Evolutionary conservation across 2,113 vertebrate species (phyloP), one percentile per base, ranked within the genome.

Genomic region (Percopsis transmontana): DNA sequence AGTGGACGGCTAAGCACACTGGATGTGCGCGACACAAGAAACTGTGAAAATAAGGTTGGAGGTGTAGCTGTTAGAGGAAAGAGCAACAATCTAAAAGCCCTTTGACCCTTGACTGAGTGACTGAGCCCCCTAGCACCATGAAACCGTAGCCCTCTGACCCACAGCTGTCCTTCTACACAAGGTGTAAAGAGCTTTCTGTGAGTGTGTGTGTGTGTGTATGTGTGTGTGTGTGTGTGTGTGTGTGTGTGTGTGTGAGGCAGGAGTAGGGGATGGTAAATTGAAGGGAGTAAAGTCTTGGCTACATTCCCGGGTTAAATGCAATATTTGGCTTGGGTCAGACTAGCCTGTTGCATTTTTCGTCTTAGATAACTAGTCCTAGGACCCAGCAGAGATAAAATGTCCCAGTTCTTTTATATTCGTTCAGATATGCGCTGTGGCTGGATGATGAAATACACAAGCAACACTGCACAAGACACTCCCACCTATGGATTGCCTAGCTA

Each of bases 391-490:
- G 70, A 33, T 68, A 62, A 72, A 72, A n/a, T 47, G 1, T 10
- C 51, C 24, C 10, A 21, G 5, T 24, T 15, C 53, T 16, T 24
- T 40, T 18, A 58, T 5, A 9, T 41, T 15, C 1, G 58, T 68
- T 83, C 51, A 82, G 70, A 54, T 78, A 59, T 52, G 75, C 41
- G 77, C 86, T 84, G 79, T 81, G 62, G 76, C 81, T 85, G 84
- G 87, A 56, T 90, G 88, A 90, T 87, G 88, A 87, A 90, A 90
- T 60, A 71, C 70, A 79, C 81, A 78, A 78, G 87, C 88, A 90
- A 90, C 60, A 79, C 67, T 60, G 41, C 21, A 24, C 27, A 38
- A 74, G 51, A 77, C 76, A 76, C 80, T 72, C 81, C 88, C 75
- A 64, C 64, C 77, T 79, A 75, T 77, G 68, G 70, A 74, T 82